Evolutionary conservation across 1,140 invertebrate genomes (phyloP).

Genomic region (Aphis gossypii): DNA sequence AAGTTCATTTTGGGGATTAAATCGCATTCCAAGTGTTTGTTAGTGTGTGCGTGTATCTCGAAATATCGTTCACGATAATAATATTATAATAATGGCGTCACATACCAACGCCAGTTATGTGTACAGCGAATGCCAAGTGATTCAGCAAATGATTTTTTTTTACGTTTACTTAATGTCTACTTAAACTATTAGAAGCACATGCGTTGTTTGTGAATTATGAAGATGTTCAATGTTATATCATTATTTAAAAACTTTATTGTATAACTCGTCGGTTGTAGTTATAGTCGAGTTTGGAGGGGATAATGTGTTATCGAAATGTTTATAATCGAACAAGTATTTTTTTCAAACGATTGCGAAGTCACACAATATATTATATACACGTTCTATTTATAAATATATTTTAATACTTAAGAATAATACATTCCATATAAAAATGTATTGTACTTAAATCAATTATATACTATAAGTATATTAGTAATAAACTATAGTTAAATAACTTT

Average conservation of each 20-base stretch:
- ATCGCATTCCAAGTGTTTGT: slow-evolving; percentile 23
- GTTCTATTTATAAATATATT: not conserved
- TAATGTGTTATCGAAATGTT: not conserved
- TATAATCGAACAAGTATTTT: not conserved
- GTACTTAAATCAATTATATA: no score
- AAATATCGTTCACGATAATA: slow-evolving; percentile 20
- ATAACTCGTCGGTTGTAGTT: not conserved
- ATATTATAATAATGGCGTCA: slow-evolving; percentile 26
- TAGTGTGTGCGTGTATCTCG: not conserved
- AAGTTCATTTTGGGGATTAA: slow-evolving; percentile 48
- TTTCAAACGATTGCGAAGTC: not conserved
- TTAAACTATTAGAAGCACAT: not conserved
- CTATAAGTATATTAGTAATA: no score
- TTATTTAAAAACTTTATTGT: not conserved
- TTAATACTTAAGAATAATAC: not conserved
- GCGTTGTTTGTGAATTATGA: not conserved
- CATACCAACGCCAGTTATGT: not conserved
- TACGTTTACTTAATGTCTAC: slow-evolving; percentile 9
- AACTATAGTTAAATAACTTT: no score
- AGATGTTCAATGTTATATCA: not conserved
- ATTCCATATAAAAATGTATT: not conserved
- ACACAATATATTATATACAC: not conserved
- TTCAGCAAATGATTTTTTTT: slow-evolving; percentile 20
- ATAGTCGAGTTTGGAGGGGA: not conserved
- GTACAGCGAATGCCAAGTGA: not conserved